These are phyloP conservation scores for Prolemur simus DNA, from an alignment of 2,113 vertebrate species.

Conservation along the genomic window DNA sequence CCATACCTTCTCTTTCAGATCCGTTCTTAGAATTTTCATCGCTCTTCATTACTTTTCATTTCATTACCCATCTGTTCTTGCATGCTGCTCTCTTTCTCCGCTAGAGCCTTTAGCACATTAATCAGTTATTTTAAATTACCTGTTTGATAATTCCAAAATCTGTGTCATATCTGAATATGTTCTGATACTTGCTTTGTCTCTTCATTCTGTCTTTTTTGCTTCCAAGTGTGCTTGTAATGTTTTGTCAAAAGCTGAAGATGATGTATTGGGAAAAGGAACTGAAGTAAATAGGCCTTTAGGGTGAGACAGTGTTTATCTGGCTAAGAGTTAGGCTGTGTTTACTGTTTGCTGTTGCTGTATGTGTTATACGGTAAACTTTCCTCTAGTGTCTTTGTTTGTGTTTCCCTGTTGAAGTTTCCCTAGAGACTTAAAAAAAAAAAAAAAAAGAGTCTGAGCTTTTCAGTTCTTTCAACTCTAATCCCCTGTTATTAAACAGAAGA, in stretches of 20 bases:
- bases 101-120: neutral
- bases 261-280: neutral
- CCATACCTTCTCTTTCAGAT: neutral
- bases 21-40: neutral
- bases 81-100: neutral
- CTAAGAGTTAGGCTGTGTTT: neutral
- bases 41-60: neutral
- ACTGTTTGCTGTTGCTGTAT: neutral
- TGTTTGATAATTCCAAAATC: neutral
- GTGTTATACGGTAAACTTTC: neutral
- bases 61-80: neutral
- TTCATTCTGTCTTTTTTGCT: neutral
- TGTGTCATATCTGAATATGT: neutral
- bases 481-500: neutral
- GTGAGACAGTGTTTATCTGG: neutral
- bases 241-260: neutral
- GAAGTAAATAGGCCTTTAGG: neutral
- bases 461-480: neutral
- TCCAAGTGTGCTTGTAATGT: neutral
- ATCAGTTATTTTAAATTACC: neutral
- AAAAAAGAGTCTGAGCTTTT: neutral
- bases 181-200: neutral
- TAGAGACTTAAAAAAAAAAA: neutral
- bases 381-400: neutral
- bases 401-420: neutral